phyloP scores from a whole-genome alignment of 2,113 vertebrate species.

The Atherinomorus stipes region DNA sequence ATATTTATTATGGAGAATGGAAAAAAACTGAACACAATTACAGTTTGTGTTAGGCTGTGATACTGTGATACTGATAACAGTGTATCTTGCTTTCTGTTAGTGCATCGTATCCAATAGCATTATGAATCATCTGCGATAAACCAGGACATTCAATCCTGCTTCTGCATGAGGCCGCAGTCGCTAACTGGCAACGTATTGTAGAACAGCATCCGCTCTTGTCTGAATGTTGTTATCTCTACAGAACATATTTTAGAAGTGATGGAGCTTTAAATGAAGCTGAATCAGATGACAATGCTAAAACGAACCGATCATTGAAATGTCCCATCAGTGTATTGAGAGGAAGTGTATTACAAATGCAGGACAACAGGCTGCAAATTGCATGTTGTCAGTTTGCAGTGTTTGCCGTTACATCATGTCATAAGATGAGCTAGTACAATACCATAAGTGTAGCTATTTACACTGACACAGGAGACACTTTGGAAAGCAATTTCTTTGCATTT shows the following conservation, averaged over 20 bases:
- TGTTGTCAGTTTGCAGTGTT: conserved; percentile 25
- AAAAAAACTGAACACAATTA: conserved; percentile 70
- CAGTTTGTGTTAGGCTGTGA: conserved; percentile 57
- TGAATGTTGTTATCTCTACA: conserved; percentile 68
- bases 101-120: conserved; percentile 67
- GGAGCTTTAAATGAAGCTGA: conserved; percentile 60
- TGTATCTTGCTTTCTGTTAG: conserved; percentile 69
- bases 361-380: conserved; percentile 33
- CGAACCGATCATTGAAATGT: conserved; percentile 48
- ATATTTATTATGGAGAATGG: conserved; percentile 60
- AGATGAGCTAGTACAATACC: conserved; percentile 22
- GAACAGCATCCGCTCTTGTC: conserved; percentile 46
- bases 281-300: conserved; percentile 53
- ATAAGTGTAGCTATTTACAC: conserved; percentile 14
- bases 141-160: conserved; percentile 66
- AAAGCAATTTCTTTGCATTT: conserved; percentile 16
- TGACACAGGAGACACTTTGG: conserved; percentile 1
- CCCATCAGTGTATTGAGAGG: conserved; percentile 28
- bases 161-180: conserved; percentile 29
- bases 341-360: conserved; percentile 24
- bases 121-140: conserved; percentile 73
- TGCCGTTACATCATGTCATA: conserved; percentile 33
- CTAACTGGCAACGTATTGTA: conserved; percentile 48
- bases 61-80: conserved; percentile 73
- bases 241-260: conserved; percentile 67